phyloP scores from a whole-genome alignment of 2,888 invertebrate genomes.

The Zygothrica quintamaculata region DNA sequence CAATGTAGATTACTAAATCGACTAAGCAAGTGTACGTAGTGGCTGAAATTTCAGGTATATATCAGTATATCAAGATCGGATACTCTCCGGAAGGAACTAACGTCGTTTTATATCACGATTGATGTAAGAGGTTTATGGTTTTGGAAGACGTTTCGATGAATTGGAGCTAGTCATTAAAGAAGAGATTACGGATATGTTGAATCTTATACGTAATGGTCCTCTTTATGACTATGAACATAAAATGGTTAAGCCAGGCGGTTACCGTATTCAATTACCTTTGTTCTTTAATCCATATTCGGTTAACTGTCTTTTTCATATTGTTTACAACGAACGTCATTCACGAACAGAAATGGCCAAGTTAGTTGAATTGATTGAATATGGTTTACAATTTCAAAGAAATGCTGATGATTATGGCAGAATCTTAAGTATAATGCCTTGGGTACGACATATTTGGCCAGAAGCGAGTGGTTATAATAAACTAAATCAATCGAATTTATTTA shows the following conservation, averaged over 20 bases:
- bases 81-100: constrained; percentile 89
- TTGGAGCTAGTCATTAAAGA: constrained; percentile 86
- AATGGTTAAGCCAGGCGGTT: constrained; percentile 76
- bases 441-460: constrained; percentile 87
- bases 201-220: constrained; percentile 85
- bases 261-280: constrained; percentile 85
- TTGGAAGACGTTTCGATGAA: constrained; percentile 87
- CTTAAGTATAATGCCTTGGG: constrained; percentile 87
- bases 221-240: constrained; percentile 84
- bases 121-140: constrained; percentile 89
- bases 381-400: constrained; percentile 86
- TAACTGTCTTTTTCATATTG: constrained; percentile 86
- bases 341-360: constrained; percentile 86
- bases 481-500: constrained; percentile 84
- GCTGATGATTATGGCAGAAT: constrained; percentile 87
- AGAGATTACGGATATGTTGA: constrained; percentile 85
- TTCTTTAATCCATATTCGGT: constrained; percentile 86
- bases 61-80: too few relatives aligned
- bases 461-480: constrained; percentile 86
- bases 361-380: constrained; percentile 81
- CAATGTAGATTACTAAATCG: too few relatives aligned
- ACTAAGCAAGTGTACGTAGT: too few relatives aligned
- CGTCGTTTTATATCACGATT: constrained; percentile 88
- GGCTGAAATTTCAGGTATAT: too few relatives aligned
- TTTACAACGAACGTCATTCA: constrained; percentile 86